Percentiles rank a stretch among this genome's conserved stretches.
phyloP scores from a whole-genome alignment of 2,113 vertebrate genomes.

The Takifugu flavidus region DNA sequence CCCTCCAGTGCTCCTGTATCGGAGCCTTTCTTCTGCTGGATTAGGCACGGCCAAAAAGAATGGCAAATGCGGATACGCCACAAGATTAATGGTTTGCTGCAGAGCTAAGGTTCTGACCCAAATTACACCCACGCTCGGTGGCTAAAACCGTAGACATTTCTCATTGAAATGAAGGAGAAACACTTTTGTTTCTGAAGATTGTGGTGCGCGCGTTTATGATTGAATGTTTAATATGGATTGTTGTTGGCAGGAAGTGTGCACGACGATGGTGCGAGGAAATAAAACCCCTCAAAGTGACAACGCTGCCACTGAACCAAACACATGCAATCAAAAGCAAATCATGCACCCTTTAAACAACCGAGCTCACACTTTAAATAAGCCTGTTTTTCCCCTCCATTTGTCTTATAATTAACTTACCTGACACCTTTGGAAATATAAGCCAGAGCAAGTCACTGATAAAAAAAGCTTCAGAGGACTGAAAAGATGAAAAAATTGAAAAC shows the following conservation, averaged over 20 bases:
- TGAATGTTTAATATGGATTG: conserved; percentile 36
- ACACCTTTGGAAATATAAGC: no score
- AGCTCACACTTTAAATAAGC: no score
- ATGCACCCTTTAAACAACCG: no score
- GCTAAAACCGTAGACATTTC: conserved; percentile 1
- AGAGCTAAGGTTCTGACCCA: conserved; percentile 33
- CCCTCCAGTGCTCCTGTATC: conserved; percentile 60
- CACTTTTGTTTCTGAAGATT: conserved; percentile 30
- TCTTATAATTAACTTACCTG: no score
- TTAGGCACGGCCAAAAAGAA: conserved; percentile 75
- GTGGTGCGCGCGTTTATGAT: background rate
- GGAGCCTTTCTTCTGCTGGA: conserved; percentile 75
- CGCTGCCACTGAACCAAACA: background rate
- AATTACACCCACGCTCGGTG: conserved; percentile 4
- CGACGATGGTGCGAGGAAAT: conserved; percentile 4
- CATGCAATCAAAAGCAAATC: background rate
- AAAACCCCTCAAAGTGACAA: background rate
- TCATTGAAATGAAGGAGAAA: conserved; percentile 31
- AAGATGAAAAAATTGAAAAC: no score
- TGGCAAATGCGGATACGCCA: conserved; percentile 70
- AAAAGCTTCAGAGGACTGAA: no score
- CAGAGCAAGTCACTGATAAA: no score
- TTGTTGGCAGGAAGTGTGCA: conserved; percentile 25
- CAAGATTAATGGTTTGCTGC: conserved; percentile 56
- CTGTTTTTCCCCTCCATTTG: no score